phyloP scores from a whole-genome alignment of 1,140 invertebrate genomes.

The Pemphigus obesinymphae region DNA sequence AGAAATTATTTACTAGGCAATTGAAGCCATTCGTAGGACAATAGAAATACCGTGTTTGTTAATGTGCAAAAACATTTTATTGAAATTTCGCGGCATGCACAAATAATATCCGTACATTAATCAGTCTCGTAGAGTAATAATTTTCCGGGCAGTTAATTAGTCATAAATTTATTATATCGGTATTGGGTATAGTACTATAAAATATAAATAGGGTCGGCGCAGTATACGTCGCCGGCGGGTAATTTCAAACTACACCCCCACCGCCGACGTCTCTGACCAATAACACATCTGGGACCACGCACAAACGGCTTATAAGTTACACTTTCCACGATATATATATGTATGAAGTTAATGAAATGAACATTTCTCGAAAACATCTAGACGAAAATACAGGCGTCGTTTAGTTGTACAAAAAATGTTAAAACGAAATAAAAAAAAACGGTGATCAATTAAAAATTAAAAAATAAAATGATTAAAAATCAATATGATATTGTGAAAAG shows the following conservation, averaged over 20 bases:
- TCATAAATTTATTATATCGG: constrained; percentile 9
- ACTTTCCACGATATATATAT: background rate
- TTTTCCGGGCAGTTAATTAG: background rate
- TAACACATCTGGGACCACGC: background rate
- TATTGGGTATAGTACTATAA: background rate
- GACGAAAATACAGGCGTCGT: background rate
- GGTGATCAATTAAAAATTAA: too few species aligned
- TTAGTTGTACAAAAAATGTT: too few species aligned
- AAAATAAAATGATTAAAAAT: too few species aligned
- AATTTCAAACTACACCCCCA: background rate
- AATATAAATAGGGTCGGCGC: background rate
- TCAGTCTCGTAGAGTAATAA: background rate
- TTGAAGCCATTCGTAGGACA: too few species aligned
- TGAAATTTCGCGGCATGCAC: too few species aligned
- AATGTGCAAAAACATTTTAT: too few species aligned
- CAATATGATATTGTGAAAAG: too few species aligned
- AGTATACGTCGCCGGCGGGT: background rate
- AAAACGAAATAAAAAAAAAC: too few species aligned
- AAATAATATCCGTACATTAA: too few species aligned
- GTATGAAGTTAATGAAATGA: background rate
- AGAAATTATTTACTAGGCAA: too few species aligned
- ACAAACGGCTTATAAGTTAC: background rate
- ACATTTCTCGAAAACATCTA: background rate
- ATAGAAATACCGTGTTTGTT: too few species aligned
- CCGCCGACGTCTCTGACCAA: too few species aligned